Base-by-base conservation (phyloP, 1,140 invertebrate genomes). In the Brachionus rubens region DNA sequence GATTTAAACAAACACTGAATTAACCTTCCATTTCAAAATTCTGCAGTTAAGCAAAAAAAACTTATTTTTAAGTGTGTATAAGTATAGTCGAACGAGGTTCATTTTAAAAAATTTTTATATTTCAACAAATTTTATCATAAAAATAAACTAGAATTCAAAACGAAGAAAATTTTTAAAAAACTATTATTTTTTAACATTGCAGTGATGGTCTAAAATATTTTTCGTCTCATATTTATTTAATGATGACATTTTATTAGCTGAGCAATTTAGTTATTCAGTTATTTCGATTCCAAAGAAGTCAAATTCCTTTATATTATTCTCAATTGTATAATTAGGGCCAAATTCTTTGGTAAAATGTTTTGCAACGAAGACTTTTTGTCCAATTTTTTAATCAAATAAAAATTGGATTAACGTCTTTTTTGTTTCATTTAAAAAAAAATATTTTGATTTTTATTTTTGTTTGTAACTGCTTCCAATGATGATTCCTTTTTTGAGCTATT, bases 141-240 rank as follows among this genome's bases (percentile, higher is more conserved):
- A n/a, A n/a, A n/a, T n/a, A n/a, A n/a, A n/a, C n/a, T n/a, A n/a
- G n/a, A n/a, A n/a, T n/a, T n/a, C n/a, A n/a, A n/a, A n/a, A n/a
- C n/a, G n/a, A n/a, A n/a, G n/a, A n/a, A n/a, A n/a, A 30, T 24
- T 52, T 50, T 3, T 21, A 43, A 43, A 43, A 43, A 43, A n/a
- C 48, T 54, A 54, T 54, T 28, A 54, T 28, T 54, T 30, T 28
- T 6, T 30, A 30, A 54, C 14, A 10, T 72, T 72, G 68, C 68
- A 33, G 46, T 72, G 68, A 72, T 72, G 10, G 10, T 30, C 21
- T 36, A n/a, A n/a, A n/a, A n/a, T 72, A 72, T 72, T 72, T 72
- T 72, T 72, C 68, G 68, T 72, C 68, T 72, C 68, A 72, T 72
- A 72, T 14, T 72, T 30, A 33, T 40, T 9, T 46, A 50, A 36